Percentiles rank a stretch among this genome's conserved stretches.
Conservation (phyloP, 2,888 invertebrate species). For the Diplolepis rosae region DNA sequence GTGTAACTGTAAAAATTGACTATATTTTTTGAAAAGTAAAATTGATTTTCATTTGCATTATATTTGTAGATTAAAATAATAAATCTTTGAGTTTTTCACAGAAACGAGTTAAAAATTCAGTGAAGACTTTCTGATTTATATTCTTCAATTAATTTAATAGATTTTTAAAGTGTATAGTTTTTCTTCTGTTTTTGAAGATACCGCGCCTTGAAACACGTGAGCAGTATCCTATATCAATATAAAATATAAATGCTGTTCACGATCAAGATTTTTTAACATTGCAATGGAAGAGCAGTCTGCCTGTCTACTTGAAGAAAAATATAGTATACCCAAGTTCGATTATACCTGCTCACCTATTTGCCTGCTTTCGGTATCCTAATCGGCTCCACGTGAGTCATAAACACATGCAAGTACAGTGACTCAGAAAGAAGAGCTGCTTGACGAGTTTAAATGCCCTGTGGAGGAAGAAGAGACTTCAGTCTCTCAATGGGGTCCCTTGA, state of each 20-base stretch:
- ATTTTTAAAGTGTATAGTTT: neutral
- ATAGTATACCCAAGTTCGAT: conserved; percentile 27
- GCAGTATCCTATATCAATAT: neutral
- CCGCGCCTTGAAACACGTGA: neutral
- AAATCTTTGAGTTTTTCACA: too few relatives aligned
- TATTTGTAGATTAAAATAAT: too few relatives aligned
- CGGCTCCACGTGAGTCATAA: conserved; percentile 21
- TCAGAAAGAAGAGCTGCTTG: conserved; percentile 25
- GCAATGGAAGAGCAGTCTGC: conserved; percentile 17
- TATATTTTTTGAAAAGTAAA: too few relatives aligned
- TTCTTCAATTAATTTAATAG: neutral
- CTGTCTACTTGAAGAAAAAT: conserved; percentile 25
- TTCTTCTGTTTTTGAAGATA: neutral
- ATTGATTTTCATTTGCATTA: too few relatives aligned
- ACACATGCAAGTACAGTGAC: conserved; percentile 19
- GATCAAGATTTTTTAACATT: conserved; percentile 18
- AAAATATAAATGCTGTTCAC: conserved; percentile 3
- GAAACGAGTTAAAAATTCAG: neutral
- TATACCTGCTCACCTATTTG: conserved; percentile 36
- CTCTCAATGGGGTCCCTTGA: conserved; percentile 30
- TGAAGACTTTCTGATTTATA: neutral
- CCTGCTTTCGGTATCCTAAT: conserved; percentile 18
- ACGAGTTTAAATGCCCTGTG: conserved; percentile 27
- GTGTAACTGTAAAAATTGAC: too few relatives aligned
- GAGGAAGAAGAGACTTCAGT: conserved; percentile 14